A percentile compares a stretch with the other conserved stretches of the same genome.
Evolutionary conservation across 2,113 vertebrate genomes (phyloP).

Genomic region (Tylochromis polylepis): DNA sequence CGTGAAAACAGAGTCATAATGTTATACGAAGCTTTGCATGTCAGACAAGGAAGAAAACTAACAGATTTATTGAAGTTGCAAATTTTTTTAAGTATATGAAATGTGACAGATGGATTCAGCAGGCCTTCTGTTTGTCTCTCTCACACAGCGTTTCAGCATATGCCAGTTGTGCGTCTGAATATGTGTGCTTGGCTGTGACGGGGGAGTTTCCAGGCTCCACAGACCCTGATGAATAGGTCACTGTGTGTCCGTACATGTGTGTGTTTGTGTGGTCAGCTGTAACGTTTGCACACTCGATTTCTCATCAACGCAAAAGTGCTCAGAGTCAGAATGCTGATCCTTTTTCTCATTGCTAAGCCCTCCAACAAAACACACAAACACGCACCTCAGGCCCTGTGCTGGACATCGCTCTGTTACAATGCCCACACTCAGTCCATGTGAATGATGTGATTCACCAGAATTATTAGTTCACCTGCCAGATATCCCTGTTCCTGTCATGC

Average conservation of each 20-base stretch:
- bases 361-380: background rate
- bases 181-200: slow-evolving; percentile 63
- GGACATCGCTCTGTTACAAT: background rate
- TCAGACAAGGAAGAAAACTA: slow-evolving; percentile 31
- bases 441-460: slow-evolving; percentile 1
- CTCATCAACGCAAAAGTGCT: slow-evolving; percentile 50
- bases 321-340: background rate
- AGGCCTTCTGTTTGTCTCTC: slow-evolving; percentile 46
- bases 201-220: slow-evolving; percentile 64
- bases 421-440: background rate
- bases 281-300: slow-evolving; percentile 35
- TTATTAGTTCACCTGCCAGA: slow-evolving; percentile 46
- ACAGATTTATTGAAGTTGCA: slow-evolving; percentile 33
- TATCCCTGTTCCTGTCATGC: background rate
- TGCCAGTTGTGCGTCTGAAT: slow-evolving; percentile 10
- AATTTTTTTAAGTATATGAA: slow-evolving; percentile 35
- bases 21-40: slow-evolving; percentile 51
- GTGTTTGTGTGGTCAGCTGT: slow-evolving; percentile 16
- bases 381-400: background rate
- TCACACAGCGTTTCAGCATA: slow-evolving; percentile 25
- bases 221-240: slow-evolving; percentile 65
- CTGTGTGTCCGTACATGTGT: slow-evolving; percentile 12
- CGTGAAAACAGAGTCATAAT: slow-evolving; percentile 43
- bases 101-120: slow-evolving; percentile 39
- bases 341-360: background rate